These are phyloP conservation scores for Zygothrica quintamaculata DNA, from an alignment of 2,888 invertebrate genomes.

Conservation along the genomic window DNA sequence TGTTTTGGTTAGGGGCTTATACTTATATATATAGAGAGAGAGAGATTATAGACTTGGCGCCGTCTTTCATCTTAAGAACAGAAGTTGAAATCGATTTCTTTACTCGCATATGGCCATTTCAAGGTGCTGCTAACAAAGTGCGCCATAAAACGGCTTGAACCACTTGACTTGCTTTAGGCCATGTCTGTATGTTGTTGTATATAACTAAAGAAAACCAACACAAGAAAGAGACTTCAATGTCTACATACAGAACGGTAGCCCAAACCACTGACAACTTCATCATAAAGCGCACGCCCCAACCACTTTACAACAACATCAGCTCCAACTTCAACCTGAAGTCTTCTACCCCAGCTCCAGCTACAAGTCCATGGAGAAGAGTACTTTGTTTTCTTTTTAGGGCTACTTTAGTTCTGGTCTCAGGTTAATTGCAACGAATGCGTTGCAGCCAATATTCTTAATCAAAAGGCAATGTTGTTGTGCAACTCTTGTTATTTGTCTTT, in stretches of 20 bases:
- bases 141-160: constrained; percentile 36
- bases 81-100: constrained; percentile 23
- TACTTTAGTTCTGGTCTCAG: constrained; percentile 13
- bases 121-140: constrained; percentile 36
- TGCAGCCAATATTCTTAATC: constrained; percentile 59
- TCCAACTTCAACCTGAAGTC: not conserved
- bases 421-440: constrained; percentile 58
- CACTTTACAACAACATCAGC: constrained; percentile 5
- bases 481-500: constrained; percentile 73
- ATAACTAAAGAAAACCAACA: constrained; percentile 57
- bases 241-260: constrained; percentile 59
- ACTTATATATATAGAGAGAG: too few relatives aligned
- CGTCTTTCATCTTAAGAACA: constrained; percentile 1
- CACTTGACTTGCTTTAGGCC: constrained; percentile 5
- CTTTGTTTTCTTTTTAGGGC: constrained; percentile 1
- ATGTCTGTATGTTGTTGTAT: constrained; percentile 41
- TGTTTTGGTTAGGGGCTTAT: not conserved
- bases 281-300: constrained; percentile 64
- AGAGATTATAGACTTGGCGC: constrained; percentile 27
- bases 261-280: constrained; percentile 73
- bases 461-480: constrained; percentile 53
- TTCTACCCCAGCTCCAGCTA: not conserved
- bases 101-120: constrained; percentile 13
- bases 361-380: not conserved
- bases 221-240: too few relatives aligned